Conservation (phyloP, 2,888 invertebrate genomes). For the Mystacides longicornis region DNA sequence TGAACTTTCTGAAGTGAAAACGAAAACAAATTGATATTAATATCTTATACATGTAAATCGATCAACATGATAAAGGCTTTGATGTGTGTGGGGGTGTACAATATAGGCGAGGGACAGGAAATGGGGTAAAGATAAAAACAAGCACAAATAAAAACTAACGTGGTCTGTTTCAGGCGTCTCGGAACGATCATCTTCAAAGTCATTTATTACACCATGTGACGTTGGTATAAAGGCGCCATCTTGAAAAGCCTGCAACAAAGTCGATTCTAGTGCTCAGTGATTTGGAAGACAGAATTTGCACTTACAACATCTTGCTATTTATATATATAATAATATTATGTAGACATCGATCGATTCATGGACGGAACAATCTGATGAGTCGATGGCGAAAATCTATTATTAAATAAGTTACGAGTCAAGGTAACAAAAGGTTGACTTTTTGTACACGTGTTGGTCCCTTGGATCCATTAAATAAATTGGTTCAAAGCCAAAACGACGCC, state of each 20-base stretch:
- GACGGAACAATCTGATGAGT: neutral
- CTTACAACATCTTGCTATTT: no score
- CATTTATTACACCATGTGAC: constrained; percentile 22
- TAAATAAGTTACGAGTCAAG: neutral
- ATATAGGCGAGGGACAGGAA: neutral
- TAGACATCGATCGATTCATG: no score
- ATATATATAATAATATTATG: no score
- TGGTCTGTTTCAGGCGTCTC: constrained; percentile 21
- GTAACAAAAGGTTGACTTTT: neutral
- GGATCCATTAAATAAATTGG: neutral
- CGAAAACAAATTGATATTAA: no score
- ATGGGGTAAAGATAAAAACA: neutral
- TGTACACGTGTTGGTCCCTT: neutral
- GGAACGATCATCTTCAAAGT: constrained; percentile 23
- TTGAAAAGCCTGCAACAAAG: constrained; percentile 26
- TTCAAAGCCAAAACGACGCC: no score
- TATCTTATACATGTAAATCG: no score
- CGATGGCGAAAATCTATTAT: neutral
- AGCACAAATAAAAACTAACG: constrained; percentile 24
- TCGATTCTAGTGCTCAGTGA: no score
- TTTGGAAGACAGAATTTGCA: no score
- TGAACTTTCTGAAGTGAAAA: no score
- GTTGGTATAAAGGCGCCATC: constrained; percentile 23
- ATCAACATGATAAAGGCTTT: no score
- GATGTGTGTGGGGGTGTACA: neutral